Evolutionary conservation across 2,888 invertebrate species (phyloP).

Genomic region (Drosophila melanosoma): DNA sequence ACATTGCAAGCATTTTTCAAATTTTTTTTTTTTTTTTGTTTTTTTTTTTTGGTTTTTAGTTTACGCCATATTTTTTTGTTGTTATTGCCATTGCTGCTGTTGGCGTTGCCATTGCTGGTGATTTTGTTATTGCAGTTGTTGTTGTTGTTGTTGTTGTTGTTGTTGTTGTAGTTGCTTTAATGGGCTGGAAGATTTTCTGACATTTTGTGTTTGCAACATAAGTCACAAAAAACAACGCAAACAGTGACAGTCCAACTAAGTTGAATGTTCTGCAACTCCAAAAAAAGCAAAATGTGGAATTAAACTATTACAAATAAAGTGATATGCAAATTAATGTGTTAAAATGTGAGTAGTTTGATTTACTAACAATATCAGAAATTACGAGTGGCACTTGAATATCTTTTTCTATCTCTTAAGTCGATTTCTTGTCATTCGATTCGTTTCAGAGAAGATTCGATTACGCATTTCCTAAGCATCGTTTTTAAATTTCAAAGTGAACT

Average conservation of each 20-base stretch:
- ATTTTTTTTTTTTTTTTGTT: background rate
- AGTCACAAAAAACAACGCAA: background rate
- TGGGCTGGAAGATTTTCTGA: background rate
- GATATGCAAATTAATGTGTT: background rate
- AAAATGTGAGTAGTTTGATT: background rate
- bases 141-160: background rate
- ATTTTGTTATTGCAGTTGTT: background rate
- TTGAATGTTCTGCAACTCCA: background rate
- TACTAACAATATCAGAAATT: background rate
- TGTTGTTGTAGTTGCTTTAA: background rate
- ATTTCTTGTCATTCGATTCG: background rate
- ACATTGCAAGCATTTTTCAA: constrained; percentile 30
- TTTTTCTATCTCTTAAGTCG: background rate
- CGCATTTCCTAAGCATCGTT: background rate
- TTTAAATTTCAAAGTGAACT: constrained; percentile 4
- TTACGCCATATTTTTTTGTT: constrained; percentile 13
- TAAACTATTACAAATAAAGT: background rate
- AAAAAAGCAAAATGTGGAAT: background rate
- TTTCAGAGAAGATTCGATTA: background rate
- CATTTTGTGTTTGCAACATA: background rate
- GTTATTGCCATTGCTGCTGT: constrained; percentile 1
- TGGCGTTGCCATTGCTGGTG: background rate
- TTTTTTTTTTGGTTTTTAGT: background rate
- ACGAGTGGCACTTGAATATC: background rate
- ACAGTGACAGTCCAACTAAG: background rate